Base-by-base conservation (phyloP, 2,888 invertebrate genomes). In the Imbricaverruca yamaguchii region DNA sequence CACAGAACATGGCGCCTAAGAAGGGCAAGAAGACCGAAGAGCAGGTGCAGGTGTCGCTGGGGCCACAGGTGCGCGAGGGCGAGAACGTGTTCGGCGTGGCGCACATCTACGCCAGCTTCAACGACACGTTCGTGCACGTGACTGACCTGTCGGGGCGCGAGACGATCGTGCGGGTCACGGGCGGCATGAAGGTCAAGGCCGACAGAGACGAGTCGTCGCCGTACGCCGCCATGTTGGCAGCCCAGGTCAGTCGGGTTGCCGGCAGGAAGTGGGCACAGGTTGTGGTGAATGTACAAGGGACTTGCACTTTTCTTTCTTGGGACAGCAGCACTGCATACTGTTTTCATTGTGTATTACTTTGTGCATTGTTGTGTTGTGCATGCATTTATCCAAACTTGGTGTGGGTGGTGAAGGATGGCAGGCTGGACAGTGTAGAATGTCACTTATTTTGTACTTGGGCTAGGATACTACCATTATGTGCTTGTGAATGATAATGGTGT, bases 211-310 rank as follows among this genome's bases (percentile, higher is more conserved):
- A 99, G 89, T 97, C 99, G 84, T 98, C 98, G 80, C 99, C 99
- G 80, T 99, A 99, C 88, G 99, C 99, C 86, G 99, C 99, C 92
- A 99, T 99, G 99, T 96, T 99, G 90, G 99, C 99, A 85, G 98
- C 98, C 84, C 98, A 99, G 91, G 94, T 94, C 89, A 87, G 85
- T 74, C 53, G 13, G 18, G 12, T 23, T 7, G 2, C 23, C 69
- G 6, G 39, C 39, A 39, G 39, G 39, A 39, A 39, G 4, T 39
- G 39, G 4, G 39, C 39, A 39, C 39, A 39, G 39, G 39, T 39
- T 39, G 39, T 4, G 4, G 39, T 39, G 39, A 39, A 39, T 39
- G 39, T 4, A 4, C 39, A 39, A 39, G 39, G 39, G 39, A 39
- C 39, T 39, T 39, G 39, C 39, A 39, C 39, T 39, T 39, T 39